Conservation (phyloP, 1,140 invertebrate genomes). For the Macrobrachium nipponense region DNA sequence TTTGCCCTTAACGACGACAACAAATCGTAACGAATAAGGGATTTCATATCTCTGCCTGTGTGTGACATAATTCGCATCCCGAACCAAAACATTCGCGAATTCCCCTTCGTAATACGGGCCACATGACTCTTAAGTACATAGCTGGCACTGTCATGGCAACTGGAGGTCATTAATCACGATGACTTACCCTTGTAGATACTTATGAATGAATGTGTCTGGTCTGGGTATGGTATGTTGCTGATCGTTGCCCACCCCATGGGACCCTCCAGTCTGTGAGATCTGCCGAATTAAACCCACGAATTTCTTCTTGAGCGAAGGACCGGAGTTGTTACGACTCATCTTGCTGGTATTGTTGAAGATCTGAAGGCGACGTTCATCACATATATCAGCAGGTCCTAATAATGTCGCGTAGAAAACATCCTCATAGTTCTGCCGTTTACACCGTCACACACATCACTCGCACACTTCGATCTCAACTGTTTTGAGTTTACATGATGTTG, state of each 20-base stretch:
- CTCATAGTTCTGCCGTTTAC: background rate
- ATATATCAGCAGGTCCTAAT: constrained; percentile 2
- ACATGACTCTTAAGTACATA: too few species aligned
- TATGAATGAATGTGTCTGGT: constrained; percentile 78
- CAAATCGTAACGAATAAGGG: too few species aligned
- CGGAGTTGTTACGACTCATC: constrained; percentile 50
- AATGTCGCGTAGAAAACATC: background rate
- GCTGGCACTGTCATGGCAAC: too few species aligned
- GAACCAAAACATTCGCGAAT: too few species aligned
- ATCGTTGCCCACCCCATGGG: constrained; percentile 72
- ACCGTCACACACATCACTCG: background rate
- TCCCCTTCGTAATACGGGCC: too few species aligned
- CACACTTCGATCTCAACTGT: constrained; percentile 10
- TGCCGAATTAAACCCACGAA: constrained; percentile 81
- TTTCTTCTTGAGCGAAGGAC: constrained; percentile 78
- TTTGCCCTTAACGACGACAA: too few species aligned
- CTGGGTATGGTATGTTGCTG: constrained; percentile 68
- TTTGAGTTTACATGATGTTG: constrained; percentile 15
- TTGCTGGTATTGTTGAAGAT: constrained; percentile 2
- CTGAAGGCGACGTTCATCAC: background rate
- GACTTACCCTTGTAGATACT: constrained; percentile 80
- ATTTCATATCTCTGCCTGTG: too few species aligned
- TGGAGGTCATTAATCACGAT: background rate
- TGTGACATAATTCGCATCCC: too few species aligned
- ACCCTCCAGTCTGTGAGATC: constrained; percentile 73